These are phyloP conservation scores for Synanthedon tipuliformis DNA, from an alignment of 2,888 invertebrate genomes.

Conservation along the genomic window DNA sequence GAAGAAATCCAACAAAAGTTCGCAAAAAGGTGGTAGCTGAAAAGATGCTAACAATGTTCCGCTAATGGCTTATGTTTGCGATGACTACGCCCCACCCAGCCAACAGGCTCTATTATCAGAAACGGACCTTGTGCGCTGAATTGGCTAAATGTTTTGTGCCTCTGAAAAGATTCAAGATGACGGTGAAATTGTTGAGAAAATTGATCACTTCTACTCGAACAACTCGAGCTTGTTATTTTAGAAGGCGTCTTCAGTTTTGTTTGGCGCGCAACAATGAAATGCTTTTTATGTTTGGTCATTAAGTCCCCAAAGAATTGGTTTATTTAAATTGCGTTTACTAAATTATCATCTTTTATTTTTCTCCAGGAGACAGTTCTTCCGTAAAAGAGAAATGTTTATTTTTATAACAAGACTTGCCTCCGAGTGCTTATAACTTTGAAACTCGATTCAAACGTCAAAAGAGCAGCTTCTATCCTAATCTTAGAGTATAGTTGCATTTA, in stretches of 20 bases:
- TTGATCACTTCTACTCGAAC: constrained; percentile 62
- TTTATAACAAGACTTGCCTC: neutral
- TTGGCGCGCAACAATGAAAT: constrained; percentile 5
- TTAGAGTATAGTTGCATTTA: neutral
- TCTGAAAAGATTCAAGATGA: constrained; percentile 64
- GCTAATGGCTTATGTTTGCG: constrained; percentile 65
- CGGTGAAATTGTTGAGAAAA: constrained; percentile 67
- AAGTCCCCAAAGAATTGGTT: too few species aligned
- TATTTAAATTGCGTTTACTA: too few species aligned
- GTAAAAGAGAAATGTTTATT: neutral
- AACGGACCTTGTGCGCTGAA: constrained; percentile 56
- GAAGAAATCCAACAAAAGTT: constrained; percentile 31
- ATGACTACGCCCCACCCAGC: constrained; percentile 53
- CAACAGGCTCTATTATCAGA: constrained; percentile 61
- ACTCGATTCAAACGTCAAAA: constrained; percentile 1
- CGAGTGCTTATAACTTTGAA: neutral
- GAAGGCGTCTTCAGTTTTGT: constrained; percentile 24
- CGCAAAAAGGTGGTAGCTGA: constrained; percentile 38
- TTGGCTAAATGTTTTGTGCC: constrained; percentile 67
- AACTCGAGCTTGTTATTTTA: constrained; percentile 40
- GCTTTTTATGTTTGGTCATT: neutral
- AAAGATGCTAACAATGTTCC: constrained; percentile 52
- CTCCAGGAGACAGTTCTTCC: too few species aligned
- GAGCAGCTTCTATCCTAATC: neutral
- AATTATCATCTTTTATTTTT: too few species aligned